phyloP scores from a whole-genome alignment of 1,140 invertebrate genomes.

The Zaprionus taronus region DNA sequence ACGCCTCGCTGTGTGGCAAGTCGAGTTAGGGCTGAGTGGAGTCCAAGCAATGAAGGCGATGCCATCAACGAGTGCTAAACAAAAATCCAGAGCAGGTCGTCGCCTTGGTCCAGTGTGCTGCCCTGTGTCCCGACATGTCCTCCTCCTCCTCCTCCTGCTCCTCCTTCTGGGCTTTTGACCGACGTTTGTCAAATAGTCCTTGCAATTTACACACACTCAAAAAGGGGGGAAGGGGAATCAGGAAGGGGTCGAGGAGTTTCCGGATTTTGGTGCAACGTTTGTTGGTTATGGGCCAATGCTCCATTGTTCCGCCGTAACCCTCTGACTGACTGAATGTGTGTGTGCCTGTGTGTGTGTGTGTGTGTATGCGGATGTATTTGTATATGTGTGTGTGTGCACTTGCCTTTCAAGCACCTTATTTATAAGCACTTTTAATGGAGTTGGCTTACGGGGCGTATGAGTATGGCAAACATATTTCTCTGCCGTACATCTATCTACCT shows the following conservation, averaged over 20 bases:
- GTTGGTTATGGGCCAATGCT: constrained; percentile 70
- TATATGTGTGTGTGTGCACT: constrained; percentile 62
- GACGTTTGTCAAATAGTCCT: constrained; percentile 82
- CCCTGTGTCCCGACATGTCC: constrained; percentile 42
- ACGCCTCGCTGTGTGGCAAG: constrained; percentile 3
- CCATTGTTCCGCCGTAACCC: constrained; percentile 51
- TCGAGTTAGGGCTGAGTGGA: not conserved
- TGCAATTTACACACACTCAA: constrained; percentile 80
- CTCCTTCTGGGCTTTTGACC: constrained; percentile 62
- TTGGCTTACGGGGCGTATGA: constrained; percentile 75
- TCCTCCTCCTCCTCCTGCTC: constrained; percentile 1
- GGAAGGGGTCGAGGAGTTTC: constrained; percentile 1
- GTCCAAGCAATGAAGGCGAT: constrained; percentile 25
- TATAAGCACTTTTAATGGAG: constrained; percentile 83
- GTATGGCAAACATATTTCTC: constrained; percentile 54
- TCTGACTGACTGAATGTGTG: constrained; percentile 18
- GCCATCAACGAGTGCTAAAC: constrained; percentile 70
- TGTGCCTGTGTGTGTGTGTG: constrained; percentile 2
- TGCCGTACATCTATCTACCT: constrained; percentile 24
- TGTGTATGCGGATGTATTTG: no score
- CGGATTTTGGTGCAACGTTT: constrained; percentile 70
- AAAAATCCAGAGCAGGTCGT: constrained; percentile 75
- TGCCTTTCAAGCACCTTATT: constrained; percentile 82
- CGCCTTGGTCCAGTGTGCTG: constrained; percentile 42
- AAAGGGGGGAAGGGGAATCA: constrained; percentile 43